phyloP scores from a whole-genome alignment of 2,797 vertebrate genomes.

The Potorous gilbertii region DNA sequence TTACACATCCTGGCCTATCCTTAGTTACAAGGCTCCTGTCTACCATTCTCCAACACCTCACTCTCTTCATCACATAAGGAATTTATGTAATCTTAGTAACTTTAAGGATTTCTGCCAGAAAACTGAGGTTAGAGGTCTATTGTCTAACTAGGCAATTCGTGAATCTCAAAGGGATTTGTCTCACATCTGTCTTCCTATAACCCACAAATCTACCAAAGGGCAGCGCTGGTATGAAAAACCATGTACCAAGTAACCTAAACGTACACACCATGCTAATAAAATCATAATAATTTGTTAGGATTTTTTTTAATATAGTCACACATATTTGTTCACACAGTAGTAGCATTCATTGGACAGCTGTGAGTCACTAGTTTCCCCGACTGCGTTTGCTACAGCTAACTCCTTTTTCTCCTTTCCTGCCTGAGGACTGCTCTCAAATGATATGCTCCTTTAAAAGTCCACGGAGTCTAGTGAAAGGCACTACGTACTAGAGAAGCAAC shows the following conservation, averaged over 20 bases:
- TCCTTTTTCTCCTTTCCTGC: conserved; percentile 49
- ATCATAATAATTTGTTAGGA: background rate
- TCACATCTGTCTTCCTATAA: conserved; percentile 77
- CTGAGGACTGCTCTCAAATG: conserved; percentile 70
- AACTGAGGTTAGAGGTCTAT: conserved; percentile 78
- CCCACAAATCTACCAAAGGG: conserved; percentile 77
- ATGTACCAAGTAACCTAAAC: conserved; percentile 62
- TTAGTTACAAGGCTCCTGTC: background rate
- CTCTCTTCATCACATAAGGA: conserved; percentile 36
- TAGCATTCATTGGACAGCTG: conserved; percentile 38
- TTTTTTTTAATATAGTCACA: conserved; percentile 2
- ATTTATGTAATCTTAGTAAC: conserved; percentile 71
- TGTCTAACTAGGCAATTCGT: conserved; percentile 77
- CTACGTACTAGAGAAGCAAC: conserved; percentile 71
- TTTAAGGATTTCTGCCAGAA: conserved; percentile 78
- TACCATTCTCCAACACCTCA: conserved; percentile 6
- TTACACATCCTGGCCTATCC: background rate
- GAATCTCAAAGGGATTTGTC: conserved; percentile 75
- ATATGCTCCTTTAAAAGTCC: conserved; percentile 60
- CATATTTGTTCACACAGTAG: conserved; percentile 33
- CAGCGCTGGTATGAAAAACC: conserved; percentile 69
- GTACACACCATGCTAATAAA: conserved; percentile 54
- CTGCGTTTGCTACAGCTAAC: conserved; percentile 19
- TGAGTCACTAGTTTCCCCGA: conserved; percentile 26
- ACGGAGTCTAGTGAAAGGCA: conserved; percentile 69